Evolutionary conservation across 2,113 vertebrate genomes (phyloP).

Genomic region (Lamprotornis superbus): DNA sequence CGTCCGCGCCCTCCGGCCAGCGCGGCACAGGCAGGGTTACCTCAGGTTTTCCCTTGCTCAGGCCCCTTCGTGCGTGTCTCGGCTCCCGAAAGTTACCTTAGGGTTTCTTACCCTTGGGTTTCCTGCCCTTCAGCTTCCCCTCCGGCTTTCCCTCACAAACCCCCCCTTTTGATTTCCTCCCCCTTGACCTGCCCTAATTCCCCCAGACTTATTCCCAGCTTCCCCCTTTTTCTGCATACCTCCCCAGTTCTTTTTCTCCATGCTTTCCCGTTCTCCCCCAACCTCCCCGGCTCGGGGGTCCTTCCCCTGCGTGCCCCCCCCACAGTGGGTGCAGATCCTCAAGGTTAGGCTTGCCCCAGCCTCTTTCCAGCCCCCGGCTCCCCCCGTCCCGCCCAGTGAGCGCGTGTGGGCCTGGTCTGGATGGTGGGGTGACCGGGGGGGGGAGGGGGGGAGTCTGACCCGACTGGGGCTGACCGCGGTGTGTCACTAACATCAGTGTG

Average conservation of each 20-base stretch:
- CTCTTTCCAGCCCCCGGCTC: background rate
- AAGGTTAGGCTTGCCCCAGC: background rate
- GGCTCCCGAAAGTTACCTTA: background rate
- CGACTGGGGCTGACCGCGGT: too few relatives aligned
- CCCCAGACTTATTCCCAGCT: background rate
- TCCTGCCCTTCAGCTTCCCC: background rate
- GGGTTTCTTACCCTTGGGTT: background rate
- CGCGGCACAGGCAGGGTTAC: background rate
- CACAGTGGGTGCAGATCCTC: background rate
- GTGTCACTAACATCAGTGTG: background rate
- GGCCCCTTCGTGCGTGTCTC: background rate
- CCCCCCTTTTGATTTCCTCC: background rate
- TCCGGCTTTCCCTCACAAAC: rapidly evolving
- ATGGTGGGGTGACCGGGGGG: background rate
- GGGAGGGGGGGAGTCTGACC: background rate
- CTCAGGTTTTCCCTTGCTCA: background rate
- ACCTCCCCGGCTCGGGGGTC: background rate
- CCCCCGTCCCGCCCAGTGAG: rapidly evolving
- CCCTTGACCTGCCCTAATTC: rapidly evolving
- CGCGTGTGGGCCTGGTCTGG: rapidly evolving
- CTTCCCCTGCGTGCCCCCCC: background rate
- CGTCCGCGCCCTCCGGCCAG: too few relatives aligned
- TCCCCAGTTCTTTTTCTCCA: background rate
- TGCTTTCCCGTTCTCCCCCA: background rate
- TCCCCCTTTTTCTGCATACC: background rate